Base-by-base conservation (phyloP, 2,797 vertebrate genomes). In the Todus mexicanus region DNA sequence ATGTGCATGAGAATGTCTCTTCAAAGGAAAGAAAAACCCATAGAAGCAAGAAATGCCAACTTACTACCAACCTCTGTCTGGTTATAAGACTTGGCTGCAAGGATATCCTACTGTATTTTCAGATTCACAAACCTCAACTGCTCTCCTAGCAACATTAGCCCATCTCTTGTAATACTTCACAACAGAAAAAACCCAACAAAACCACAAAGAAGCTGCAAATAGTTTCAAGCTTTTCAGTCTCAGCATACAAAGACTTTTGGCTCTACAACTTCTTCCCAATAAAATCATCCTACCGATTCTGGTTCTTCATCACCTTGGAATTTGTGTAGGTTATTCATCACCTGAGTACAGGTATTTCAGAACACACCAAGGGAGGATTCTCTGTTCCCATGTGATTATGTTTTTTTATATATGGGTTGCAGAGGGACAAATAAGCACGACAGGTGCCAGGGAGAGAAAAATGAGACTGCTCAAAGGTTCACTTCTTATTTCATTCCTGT, bases 401-500 rank as follows among this genome's bases (percentile, higher is more conserved):
- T 2, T 7, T 94, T n/a, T 92, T 91, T 54, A 81, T 48, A 35
- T 27, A 33, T 22, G 35, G 21, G 15, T 75, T 84, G 31, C 23
- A 17, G 10, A 33, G 40, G 43, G 40, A 66, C 29, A 90, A 80
- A 77, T 35, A 65, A 88, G 10, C 31, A 83, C 42, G 17, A 13
- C 42, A 75, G 50, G 25, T 81, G 10, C 33, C 68, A 70, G 10
- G 40, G 29, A 86, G 43, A 86, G 59, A 56, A 66, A 90, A 84
- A 86, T 18, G 21, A 78, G 38, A 15, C 26, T 78, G 33, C 65
- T 93, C 37, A 65, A 22, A 3, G 4, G n/a, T 87, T 75, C 64
- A 86, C 47, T 31, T 20, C 33, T 83, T 85, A 65, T 37, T 91
- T 87, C 0, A 0, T 89, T 63, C 29, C 60, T 0, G 0, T 47